These are phyloP conservation scores for Rotaria macrura DNA, from an alignment of 2,888 invertebrate genomes.

Conservation along the genomic window DNA sequence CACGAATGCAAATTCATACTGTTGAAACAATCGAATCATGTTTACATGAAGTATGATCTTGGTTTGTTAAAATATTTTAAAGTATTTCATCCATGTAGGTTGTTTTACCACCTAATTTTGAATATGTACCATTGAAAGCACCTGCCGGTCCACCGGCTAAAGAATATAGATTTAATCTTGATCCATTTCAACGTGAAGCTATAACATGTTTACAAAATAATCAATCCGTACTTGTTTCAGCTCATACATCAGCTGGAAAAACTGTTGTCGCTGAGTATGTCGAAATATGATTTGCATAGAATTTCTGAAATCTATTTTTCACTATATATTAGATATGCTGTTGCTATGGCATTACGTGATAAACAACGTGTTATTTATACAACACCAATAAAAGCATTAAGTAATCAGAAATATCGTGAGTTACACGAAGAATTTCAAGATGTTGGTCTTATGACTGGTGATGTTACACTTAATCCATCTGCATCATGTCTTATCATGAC, in stretches of 20 bases:
- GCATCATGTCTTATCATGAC: conserved; percentile 99
- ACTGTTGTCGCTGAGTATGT: conserved; percentile 88
- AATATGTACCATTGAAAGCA: conserved; percentile 59
- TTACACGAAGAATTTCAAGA: conserved; percentile 90
- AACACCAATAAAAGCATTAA: conserved; percentile 94
- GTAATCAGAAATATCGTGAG: conserved; percentile 97
- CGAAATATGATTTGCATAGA: too few relatives aligned
- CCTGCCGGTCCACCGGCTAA: conserved; percentile 58
- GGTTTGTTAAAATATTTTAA: too few relatives aligned
- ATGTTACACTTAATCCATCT: conserved; percentile 94
- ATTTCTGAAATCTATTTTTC: too few relatives aligned
- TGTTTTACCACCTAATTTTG: conserved; percentile 75
- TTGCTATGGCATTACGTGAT: conserved; percentile 79
- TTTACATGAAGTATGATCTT: not conserved
- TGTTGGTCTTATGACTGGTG: conserved; percentile 93
- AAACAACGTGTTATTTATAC: conserved; percentile 98
- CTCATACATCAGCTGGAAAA: conserved; percentile 98
- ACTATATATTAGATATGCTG: conserved; percentile 63
- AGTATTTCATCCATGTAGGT: conserved; percentile 55
- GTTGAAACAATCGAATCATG: conserved; percentile 7
- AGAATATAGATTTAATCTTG: conserved; percentile 81
- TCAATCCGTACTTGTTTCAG: conserved; percentile 93
- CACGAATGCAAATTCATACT: not conserved
- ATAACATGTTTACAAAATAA: conserved; percentile 90
- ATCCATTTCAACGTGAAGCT: conserved; percentile 94